Evolutionary conservation across 2,113 vertebrate species (phyloP), one percentile per base, ranked within the genome.

Genomic region (Xiphorhynchus elegans): DNA sequence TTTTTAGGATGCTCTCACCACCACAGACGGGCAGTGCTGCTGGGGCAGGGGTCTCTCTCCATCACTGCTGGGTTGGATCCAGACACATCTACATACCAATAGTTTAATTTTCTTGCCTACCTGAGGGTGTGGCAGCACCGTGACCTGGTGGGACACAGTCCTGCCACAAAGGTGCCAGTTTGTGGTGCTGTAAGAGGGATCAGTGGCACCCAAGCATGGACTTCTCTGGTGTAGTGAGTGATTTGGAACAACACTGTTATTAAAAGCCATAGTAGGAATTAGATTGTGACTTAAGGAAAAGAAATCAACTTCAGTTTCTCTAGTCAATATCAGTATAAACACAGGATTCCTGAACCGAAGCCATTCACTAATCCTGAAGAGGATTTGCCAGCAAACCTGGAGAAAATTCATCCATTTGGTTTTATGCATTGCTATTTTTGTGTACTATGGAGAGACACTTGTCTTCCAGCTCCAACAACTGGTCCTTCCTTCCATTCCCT

Each of bases 311-410:
- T 78, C 82, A 72, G 0, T 53, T 94, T 59, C 77, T 87, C 17
- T 18, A 18, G 60, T 92, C 73, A 67, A 17, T 76, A 59, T 17
- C 58, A 47, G 28, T 13, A 55, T 47, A 89, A 94, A 82, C 4
- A 47, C 64, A 50, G 35, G 56, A 96, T 95, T 96, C 95, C 81
- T 97, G 87, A 87, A 44, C 53, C 20, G 11, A 81, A 88, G 88
- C 39, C 75, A 76, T 7, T 67, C 60, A 63, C 77, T 87, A 75
- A 91, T 70, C 56, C 77, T 72, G 52, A 77, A 29, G 5, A 16
- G 6, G 73, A 70, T 53, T 53, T 84, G 55, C 84, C 81, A 93
- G 60, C 56, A 93, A 87, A 91, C 80, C 37, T 60, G 64, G 55
- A 74, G 23, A 81, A 17, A 76, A 88, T 49, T 60, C 85, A 96